Percentiles rank a stretch among this genome's conserved stretches.
Evolutionary conservation across 2,797 vertebrate genomes (phyloP).

Genomic region (Diceros bicornis): DNA sequence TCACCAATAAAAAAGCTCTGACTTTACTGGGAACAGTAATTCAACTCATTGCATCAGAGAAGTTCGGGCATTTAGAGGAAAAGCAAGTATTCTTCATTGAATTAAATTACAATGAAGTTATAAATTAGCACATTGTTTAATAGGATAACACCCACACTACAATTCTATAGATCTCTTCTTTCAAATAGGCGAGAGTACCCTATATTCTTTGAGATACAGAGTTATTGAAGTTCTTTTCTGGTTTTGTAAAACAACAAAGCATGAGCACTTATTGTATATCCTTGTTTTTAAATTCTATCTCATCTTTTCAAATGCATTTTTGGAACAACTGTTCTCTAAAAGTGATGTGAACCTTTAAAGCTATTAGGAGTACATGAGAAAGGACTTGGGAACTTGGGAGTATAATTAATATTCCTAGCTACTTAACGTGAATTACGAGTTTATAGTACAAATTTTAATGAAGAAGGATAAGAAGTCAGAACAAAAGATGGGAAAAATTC

Average conservation of each 20-base stretch:
- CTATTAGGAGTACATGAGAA: neutral
- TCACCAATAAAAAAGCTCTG: neutral
- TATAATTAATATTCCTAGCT: neutral
- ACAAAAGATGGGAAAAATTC: neutral
- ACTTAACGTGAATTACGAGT: neutral
- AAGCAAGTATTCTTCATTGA: neutral
- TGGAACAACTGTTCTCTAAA: neutral
- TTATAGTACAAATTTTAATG: neutral
- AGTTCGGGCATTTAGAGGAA: neutral
- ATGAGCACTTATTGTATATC: neutral
- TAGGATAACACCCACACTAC: neutral
- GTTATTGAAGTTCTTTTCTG: neutral
- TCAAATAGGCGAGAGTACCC: neutral
- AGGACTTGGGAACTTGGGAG: neutral
- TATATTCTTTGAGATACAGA: neutral
- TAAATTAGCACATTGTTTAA: constrained; percentile 12
- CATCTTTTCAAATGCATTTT: constrained; percentile 41
- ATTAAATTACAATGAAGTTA: constrained; percentile 4
- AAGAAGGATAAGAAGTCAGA: neutral
- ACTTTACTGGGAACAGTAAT: neutral
- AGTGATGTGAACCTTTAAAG: constrained; percentile 6
- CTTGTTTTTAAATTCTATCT: neutral
- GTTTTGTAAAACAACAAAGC: neutral
- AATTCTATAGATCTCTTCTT: neutral
- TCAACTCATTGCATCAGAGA: neutral